Percentiles rank a stretch among this genome's conserved stretches.
Conservation (phyloP, 1,140 invertebrate genomes). For the Amyelois transitella region DNA sequence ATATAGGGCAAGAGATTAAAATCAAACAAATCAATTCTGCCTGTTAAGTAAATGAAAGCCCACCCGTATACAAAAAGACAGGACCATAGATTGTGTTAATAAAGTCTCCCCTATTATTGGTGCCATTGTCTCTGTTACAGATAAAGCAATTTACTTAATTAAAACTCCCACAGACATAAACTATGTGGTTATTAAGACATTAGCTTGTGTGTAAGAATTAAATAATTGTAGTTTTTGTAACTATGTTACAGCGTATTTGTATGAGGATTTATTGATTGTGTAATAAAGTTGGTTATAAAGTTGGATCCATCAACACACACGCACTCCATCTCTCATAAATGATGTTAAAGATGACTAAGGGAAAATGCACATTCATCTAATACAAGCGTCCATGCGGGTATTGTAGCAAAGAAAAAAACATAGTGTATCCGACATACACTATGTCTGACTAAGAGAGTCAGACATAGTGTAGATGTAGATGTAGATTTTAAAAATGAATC, state of each 20-base stretch:
- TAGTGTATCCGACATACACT: too few relatives aligned
- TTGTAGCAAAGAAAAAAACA: too few relatives aligned
- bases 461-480: too few relatives aligned
- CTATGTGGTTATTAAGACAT: conserved; percentile 57
- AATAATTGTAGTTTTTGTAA: not conserved
- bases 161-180: conserved; percentile 59
- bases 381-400: too few relatives aligned
- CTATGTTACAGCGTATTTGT: not conserved
- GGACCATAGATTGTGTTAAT: conserved; percentile 52
- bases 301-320: too few relatives aligned
- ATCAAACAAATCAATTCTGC: conserved; percentile 69
- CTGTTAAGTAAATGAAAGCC: conserved; percentile 51
- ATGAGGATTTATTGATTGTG: not conserved
- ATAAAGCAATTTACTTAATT: conserved; percentile 71
- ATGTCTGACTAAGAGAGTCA: too few relatives aligned
- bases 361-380: too few relatives aligned
- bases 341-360: too few relatives aligned
- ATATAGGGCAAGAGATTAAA: conserved; percentile 37
- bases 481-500: too few relatives aligned
- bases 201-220: conserved; percentile 17
- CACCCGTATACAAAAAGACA: conserved; percentile 55
- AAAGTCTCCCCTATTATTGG: conserved; percentile 57
- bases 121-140: conserved; percentile 49
- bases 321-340: too few relatives aligned
- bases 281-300: too few relatives aligned